Conservation (phyloP, 1,140 invertebrate species). For the Sycophila sp. region DNA sequence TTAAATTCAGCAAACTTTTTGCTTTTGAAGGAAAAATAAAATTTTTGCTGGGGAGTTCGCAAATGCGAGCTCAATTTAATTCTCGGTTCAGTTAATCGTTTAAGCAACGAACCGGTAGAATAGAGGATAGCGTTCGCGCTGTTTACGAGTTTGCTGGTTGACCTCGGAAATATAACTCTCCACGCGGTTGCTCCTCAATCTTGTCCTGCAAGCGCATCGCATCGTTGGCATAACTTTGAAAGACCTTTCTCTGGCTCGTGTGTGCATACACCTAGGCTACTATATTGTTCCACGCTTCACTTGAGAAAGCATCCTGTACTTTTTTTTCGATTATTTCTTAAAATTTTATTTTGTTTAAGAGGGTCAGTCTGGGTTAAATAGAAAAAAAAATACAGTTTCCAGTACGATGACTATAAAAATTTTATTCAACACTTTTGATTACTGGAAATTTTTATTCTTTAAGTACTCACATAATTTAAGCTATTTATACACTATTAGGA, state of each 20-base stretch:
- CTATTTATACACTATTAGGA: too few species aligned
- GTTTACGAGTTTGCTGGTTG: conserved; percentile 54
- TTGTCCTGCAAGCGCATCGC: conserved; percentile 56
- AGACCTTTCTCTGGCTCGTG: not conserved
- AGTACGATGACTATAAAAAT: too few species aligned
- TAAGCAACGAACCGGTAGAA: conserved; percentile 13
- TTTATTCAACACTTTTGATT: too few species aligned
- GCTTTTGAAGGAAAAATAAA: not conserved
- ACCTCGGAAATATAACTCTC: conserved; percentile 62
- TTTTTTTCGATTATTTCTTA: too few species aligned
- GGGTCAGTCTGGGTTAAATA: too few species aligned
- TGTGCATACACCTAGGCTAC: not conserved
- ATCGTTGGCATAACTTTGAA: conserved; percentile 53
- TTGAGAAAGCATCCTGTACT: too few species aligned
- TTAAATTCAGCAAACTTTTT: not conserved
- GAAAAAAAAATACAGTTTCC: too few species aligned
- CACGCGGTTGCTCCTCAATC: conserved; percentile 58
- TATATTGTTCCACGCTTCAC: too few species aligned
- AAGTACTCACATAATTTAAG: too few species aligned
- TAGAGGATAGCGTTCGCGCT: conserved; percentile 9
- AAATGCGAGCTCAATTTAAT: conserved; percentile 21
- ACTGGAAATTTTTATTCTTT: too few species aligned
- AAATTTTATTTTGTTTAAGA: too few species aligned
- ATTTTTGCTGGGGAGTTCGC: not conserved
- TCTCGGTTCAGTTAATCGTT: conserved; percentile 23